A percentile compares a stretch with the other conserved stretches of the same genome.
phyloP scores from a whole-genome alignment of 1,140 invertebrate species.

The Semibalanus balanoides region DNA sequence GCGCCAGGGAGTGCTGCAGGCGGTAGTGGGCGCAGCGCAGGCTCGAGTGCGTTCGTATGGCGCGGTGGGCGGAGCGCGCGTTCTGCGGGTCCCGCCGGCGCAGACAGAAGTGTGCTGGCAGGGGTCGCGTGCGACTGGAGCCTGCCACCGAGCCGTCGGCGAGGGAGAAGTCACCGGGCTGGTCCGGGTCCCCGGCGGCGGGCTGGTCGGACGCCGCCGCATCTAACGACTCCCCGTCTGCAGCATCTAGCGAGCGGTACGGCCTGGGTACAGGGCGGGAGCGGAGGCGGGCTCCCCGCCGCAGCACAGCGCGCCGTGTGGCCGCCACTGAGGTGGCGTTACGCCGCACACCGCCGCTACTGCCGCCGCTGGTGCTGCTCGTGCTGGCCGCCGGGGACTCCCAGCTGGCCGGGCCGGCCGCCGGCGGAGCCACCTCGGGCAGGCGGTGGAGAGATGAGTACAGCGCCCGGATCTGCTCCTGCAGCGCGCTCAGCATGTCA shows the following conservation, averaged over 20 bases:
- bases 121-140: not conserved
- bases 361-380: too few relatives aligned
- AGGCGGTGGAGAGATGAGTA: slow-evolving; percentile 26
- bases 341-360: too few relatives aligned
- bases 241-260: not conserved
- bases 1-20: slow-evolving; percentile 2
- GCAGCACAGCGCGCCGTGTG: not conserved
- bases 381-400: too few relatives aligned
- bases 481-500: slow-evolving; percentile 45
- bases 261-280: too few relatives aligned
- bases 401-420: too few relatives aligned
- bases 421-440: not conserved
- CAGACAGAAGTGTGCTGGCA: not conserved
- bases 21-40: not conserved
- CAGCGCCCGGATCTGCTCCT: slow-evolving; percentile 39
- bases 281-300: not conserved
- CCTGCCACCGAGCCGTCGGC: not conserved
- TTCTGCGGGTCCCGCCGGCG: not conserved
- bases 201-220: not conserved
- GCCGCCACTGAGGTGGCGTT: too few relatives aligned
- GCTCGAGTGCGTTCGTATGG: not conserved
- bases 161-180: not conserved
- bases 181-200: not conserved
- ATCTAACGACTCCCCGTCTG: not conserved
- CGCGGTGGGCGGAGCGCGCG: not conserved